Evolutionary conservation across 2,888 invertebrate genomes (phyloP).

Genomic region (Colostygia pectinataria): DNA sequence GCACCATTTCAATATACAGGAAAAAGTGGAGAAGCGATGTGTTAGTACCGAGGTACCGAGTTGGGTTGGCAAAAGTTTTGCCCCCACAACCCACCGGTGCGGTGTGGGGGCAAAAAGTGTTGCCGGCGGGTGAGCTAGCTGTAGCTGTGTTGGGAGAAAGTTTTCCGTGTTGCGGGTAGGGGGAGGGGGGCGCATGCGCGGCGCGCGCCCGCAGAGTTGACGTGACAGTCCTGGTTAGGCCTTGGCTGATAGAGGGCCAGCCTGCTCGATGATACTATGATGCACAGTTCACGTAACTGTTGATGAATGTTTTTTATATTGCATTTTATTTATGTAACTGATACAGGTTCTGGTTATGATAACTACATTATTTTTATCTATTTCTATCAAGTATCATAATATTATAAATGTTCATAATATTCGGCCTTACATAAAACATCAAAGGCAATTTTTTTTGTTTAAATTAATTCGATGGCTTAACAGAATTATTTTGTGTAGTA

Average conservation of each 20-base stretch:
- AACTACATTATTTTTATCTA: too few species aligned
- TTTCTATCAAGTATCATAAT: too few species aligned
- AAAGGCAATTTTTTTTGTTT: too few species aligned
- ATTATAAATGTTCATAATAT: too few species aligned
- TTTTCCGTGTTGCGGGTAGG: conserved; percentile 82
- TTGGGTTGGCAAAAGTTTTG: conserved; percentile 79
- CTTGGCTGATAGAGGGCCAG: conserved; percentile 51
- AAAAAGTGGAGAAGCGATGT: conserved; percentile 82
- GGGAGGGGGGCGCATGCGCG: conserved; percentile 70
- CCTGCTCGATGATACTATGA: conserved; percentile 27
- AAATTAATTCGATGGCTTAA: too few species aligned
- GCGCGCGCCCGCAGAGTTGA: conserved; percentile 61
- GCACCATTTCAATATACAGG: conserved; percentile 83
- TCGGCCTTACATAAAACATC: too few species aligned
- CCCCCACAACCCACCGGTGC: conserved; percentile 61
- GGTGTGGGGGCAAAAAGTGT: conserved; percentile 81
- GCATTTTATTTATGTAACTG: too few species aligned
- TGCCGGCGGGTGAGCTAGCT: conserved; percentile 74
- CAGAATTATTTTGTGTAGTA: too few species aligned
- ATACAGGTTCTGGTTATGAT: too few species aligned
- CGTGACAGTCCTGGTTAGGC: conserved; percentile 73
- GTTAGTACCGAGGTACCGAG: conserved; percentile 77
- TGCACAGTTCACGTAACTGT: conserved; percentile 56
- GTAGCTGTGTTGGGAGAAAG: conserved; percentile 81
- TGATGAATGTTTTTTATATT: neutral